Percentiles rank a stretch among this genome's conserved stretches.
These are phyloP conservation scores for Malurus cyaneus DNA, from an alignment of 2,113 vertebrate genomes.

Conservation along the genomic window DNA sequence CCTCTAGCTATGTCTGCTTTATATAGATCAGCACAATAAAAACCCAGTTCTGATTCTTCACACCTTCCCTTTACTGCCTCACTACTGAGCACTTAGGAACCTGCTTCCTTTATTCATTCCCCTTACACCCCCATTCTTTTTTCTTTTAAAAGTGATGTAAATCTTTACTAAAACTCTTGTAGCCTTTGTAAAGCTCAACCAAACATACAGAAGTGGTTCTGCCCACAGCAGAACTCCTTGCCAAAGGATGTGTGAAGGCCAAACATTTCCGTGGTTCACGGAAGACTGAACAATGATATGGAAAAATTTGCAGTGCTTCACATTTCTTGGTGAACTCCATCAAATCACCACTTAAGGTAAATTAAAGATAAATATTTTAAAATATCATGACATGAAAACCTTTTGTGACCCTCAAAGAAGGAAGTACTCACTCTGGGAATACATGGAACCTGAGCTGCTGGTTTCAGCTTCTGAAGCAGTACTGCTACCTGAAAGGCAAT, in stretches of 20 bases:
- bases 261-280: background rate
- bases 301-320: background rate
- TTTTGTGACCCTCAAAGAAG: background rate
- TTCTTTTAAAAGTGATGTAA: background rate
- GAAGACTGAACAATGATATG: background rate
- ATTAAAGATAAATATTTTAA: background rate
- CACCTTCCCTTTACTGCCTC: background rate
- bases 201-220: background rate
- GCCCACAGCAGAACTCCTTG: background rate
- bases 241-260: background rate
- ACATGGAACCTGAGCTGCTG: background rate
- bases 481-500: slow-evolving; percentile 3
- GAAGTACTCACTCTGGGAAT: slow-evolving; percentile 12
- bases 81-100: background rate
- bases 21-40: background rate
- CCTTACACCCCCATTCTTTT: background rate
- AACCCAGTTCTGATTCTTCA: background rate
- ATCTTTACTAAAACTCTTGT: background rate
- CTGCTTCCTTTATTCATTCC: background rate
- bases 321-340: background rate
- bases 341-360: background rate
- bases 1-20: background rate
- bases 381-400: background rate
- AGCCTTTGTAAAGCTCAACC: background rate
- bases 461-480: background rate